Evolutionary conservation across 2,888 invertebrate genomes (phyloP).

Genomic region (Coleophora flavipennella): DNA sequence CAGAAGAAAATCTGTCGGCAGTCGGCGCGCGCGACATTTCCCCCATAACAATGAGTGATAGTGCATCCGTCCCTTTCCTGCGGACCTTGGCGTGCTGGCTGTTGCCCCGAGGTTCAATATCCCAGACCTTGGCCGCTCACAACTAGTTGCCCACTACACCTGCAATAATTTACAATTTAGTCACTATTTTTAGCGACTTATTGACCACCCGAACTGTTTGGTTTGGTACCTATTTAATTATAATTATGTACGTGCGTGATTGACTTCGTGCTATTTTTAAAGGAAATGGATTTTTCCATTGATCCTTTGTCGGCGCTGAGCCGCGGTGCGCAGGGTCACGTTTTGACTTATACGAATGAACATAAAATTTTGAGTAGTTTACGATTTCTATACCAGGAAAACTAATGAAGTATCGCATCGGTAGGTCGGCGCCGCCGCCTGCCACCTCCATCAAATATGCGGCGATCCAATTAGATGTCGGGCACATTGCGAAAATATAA

Average conservation of each 20-base stretch:
- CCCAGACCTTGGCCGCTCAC: conserved; percentile 65
- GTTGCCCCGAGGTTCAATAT: conserved; percentile 69
- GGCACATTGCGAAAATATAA: conserved; percentile 70
- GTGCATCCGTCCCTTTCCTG: conserved; percentile 63
- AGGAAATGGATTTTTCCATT: conserved; percentile 43
- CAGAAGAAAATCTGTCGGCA: conserved; percentile 35
- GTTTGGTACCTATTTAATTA: too few relatives aligned
- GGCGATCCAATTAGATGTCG: conserved; percentile 69
- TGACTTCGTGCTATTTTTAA: conserved; percentile 17
- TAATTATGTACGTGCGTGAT: conserved; percentile 12
- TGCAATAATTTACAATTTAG: conserved; percentile 49
- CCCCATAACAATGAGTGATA: conserved; percentile 68
- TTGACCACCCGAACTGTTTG: conserved; percentile 29
- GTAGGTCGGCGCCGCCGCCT: conserved; percentile 37
- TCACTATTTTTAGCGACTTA: conserved; percentile 46
- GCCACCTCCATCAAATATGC: conserved; percentile 53
- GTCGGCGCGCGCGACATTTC: conserved; percentile 53
- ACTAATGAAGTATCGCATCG: conserved; percentile 63
- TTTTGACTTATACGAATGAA: conserved; percentile 46
- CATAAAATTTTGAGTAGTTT: conserved; percentile 56
- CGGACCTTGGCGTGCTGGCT: conserved; percentile 58
- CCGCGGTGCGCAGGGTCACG: conserved; percentile 37
- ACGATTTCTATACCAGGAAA: conserved; percentile 65
- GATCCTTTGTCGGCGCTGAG: conserved; percentile 38
- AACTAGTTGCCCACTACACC: conserved; percentile 58